phyloP scores from a whole-genome alignment of 2,888 invertebrate species.

The Megastigmus dorsalis region DNA sequence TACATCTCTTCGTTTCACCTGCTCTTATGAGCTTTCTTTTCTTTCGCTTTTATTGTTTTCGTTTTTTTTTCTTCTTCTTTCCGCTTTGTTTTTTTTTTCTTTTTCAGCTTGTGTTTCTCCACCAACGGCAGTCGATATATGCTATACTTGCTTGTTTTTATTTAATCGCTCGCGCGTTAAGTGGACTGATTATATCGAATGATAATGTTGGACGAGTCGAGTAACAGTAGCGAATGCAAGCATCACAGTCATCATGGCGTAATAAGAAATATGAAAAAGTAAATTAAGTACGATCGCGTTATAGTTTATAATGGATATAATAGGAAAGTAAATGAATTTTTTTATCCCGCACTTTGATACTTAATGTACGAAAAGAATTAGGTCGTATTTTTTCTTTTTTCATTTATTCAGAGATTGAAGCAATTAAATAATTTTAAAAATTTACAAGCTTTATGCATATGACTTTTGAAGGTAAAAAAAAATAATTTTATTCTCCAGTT shows the following conservation, averaged over 20 bases:
- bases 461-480: no score
- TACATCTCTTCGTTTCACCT: slow-evolving; percentile 39
- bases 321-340: neutral
- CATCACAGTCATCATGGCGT: neutral
- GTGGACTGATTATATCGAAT: neutral
- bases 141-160: slow-evolving; percentile 17
- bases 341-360: no score
- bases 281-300: no score
- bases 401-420: no score
- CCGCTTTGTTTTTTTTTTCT: neutral
- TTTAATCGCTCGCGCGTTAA: neutral
- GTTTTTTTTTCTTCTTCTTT: neutral
- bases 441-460: no score
- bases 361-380: no score
- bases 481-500: no score
- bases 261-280: slow-evolving; percentile 2
- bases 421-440: no score
- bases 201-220: slow-evolving; percentile 2
- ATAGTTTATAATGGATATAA: no score
- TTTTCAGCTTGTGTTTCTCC: no score
- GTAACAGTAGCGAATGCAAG: slow-evolving; percentile 6
- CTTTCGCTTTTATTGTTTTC: slow-evolving; percentile 24
- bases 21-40: slow-evolving; percentile 48
- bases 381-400: no score
- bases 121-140: no score